Percentiles rank a stretch among this genome's conserved stretches.
Conservation (phyloP, 2,113 vertebrate genomes). For the Psephotus haematonotus region DNA sequence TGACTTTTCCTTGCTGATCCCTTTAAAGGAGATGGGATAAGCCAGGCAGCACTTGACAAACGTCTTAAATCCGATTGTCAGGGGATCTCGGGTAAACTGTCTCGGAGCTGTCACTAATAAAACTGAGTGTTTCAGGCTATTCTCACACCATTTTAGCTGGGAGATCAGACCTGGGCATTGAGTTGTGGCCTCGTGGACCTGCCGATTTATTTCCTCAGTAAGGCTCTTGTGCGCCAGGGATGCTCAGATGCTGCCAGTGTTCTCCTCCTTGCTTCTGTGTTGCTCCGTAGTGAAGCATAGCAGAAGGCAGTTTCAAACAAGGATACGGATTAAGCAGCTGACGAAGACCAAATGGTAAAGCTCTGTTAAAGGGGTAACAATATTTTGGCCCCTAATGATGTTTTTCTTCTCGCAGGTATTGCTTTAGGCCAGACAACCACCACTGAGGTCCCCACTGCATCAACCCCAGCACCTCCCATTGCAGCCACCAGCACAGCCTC, state of each 20-base stretch:
- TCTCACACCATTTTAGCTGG: background rate
- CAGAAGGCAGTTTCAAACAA: background rate
- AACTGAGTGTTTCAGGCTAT: background rate
- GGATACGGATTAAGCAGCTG: background rate
- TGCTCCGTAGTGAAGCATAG: background rate
- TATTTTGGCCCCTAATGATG: background rate
- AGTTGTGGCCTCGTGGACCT: background rate
- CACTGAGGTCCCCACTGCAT: background rate
- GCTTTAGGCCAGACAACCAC: conserved; percentile 33
- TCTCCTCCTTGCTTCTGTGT: background rate
- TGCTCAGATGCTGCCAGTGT: background rate
- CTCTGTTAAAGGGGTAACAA: background rate
- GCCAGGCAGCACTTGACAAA: background rate
- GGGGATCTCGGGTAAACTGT: background rate
- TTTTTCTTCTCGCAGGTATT: conserved; percentile 20
- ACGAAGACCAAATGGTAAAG: background rate
- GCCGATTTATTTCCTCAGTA: background rate
- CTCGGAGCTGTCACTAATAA: background rate
- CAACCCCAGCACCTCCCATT: background rate
- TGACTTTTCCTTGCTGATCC: background rate
- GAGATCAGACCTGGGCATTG: background rate
- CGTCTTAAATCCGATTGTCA: background rate
- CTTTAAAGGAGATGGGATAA: background rate
- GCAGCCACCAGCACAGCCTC: accelerated
- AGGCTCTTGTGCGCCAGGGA: background rate